Conservation (phyloP, 64 coral and sea anemone genomes). For the Catalaphyllia jardinei region DNA sequence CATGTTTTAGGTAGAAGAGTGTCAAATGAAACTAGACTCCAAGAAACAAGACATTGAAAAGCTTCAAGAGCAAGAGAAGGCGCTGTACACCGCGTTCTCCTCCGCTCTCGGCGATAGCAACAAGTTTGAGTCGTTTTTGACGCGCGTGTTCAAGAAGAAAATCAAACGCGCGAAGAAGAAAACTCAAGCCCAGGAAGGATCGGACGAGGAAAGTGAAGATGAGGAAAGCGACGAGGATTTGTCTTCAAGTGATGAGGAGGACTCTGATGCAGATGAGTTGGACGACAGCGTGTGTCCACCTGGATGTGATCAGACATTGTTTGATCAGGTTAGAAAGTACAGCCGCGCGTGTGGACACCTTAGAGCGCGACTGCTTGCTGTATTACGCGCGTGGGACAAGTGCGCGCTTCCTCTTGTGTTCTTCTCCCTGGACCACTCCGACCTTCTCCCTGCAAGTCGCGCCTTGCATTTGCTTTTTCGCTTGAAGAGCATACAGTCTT, state of each 20-base stretch:
- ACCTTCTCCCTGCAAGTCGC: too few relatives aligned
- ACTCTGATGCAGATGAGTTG: slow-evolving; percentile 82
- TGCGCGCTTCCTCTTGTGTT: too few relatives aligned
- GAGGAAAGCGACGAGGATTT: slow-evolving; percentile 96
- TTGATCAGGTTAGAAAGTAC: slow-evolving; percentile 61
- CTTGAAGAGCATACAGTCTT: too few relatives aligned
- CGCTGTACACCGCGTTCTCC: slow-evolving; percentile 79
- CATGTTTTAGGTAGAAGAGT: slow-evolving; percentile 84
- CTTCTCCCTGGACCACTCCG: too few relatives aligned
- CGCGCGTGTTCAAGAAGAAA: slow-evolving; percentile 97
- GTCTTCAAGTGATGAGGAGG: slow-evolving; percentile 94
- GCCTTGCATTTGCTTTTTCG: too few relatives aligned
- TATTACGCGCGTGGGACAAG: background rate
- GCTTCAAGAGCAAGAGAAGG: slow-evolving; percentile 91
- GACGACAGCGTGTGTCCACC: slow-evolving; percentile 97
- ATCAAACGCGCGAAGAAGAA: slow-evolving; percentile 98
- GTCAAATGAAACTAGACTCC: slow-evolving; percentile 85
- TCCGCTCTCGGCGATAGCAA: slow-evolving; percentile 93
- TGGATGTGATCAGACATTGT: slow-evolving; percentile 92
- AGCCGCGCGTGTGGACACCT: background rate
- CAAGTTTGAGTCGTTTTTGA: slow-evolving; percentile 95
- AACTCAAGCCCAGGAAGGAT: slow-evolving; percentile 78
- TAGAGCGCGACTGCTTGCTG: background rate
- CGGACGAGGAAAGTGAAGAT: slow-evolving; percentile 97
- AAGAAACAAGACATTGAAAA: slow-evolving; percentile 97